These are phyloP conservation scores for Crotalus horridus DNA, from an alignment of 2,113 vertebrate species.

Conservation along the genomic window DNA sequence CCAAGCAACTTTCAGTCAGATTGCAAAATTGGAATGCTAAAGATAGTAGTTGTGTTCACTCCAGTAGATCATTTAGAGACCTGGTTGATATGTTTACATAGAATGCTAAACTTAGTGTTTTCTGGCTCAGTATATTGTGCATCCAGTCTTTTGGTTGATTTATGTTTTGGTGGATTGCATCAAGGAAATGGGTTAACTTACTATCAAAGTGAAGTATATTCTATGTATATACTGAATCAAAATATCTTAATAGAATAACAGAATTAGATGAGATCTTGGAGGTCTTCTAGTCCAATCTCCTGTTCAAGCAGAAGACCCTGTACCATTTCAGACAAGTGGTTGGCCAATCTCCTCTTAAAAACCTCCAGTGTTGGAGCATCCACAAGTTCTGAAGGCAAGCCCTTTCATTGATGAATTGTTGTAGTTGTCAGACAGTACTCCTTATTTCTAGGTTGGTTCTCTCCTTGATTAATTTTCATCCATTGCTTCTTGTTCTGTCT, in stretches of 20 bases:
- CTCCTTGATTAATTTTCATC: too few relatives aligned
- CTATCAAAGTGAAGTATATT: not conserved
- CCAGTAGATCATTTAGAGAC: not conserved
- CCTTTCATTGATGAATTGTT: too few relatives aligned
- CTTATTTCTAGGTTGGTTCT: too few relatives aligned
- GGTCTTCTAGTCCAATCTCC: too few relatives aligned
- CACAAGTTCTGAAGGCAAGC: too few relatives aligned
- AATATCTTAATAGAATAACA: not conserved
- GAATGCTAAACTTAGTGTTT: not conserved
- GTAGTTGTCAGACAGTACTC: too few relatives aligned
- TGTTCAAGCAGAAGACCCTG: too few relatives aligned
- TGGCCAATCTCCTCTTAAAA: too few relatives aligned
- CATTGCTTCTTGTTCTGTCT: too few relatives aligned
- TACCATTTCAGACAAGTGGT: too few relatives aligned
- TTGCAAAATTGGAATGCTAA: not conserved
- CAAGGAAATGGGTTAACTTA: not conserved
- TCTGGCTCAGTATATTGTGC: not conserved
- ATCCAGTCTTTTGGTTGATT: not conserved
- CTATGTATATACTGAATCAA: not conserved
- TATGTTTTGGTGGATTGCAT: not conserved
- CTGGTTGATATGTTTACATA: not conserved
- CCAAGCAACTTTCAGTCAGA: not conserved
- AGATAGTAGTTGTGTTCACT: not conserved
- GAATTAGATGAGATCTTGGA: too few relatives aligned
- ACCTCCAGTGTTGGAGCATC: too few relatives aligned